phyloP scores from a whole-genome alignment of 2,113 vertebrate species.

The Corythornis madagascariensis region DNA sequence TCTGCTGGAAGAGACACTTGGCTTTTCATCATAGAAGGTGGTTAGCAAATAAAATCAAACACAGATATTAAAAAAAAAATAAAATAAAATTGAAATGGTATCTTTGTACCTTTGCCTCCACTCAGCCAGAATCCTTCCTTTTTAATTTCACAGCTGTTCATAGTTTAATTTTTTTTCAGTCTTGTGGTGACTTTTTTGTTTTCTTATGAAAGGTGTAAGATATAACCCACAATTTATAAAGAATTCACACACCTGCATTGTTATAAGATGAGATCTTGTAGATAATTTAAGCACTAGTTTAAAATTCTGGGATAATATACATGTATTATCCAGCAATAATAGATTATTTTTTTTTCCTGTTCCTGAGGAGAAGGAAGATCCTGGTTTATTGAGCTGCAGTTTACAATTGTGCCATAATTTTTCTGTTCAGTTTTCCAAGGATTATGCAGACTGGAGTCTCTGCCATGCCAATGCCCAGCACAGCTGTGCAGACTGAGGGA shows the following conservation, averaged over 20 bases:
- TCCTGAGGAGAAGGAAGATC: not conserved
- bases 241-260: constrained; percentile 26
- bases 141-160: not conserved
- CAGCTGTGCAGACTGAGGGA: not conserved
- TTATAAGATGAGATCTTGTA: not conserved
- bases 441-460: not conserved
- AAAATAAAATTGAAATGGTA: not conserved
- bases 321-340: not conserved
- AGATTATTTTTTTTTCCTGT: no score
- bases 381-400: not conserved
- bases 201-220: not conserved
- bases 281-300: not conserved
- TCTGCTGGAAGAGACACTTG: not conserved
- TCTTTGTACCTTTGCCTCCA: not conserved
- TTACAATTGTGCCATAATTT: not conserved
- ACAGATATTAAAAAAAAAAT: not conserved
- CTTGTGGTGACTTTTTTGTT: constrained; percentile 4
- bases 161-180: not conserved
- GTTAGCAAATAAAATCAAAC: not conserved
- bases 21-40: not conserved
- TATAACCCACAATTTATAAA: not conserved
- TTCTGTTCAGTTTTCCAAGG: constrained; percentile 3
- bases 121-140: constrained; percentile 9
- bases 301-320: not conserved
- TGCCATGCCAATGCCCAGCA: not conserved